Evolutionary conservation across 2,888 invertebrate genomes (phyloP).

Genomic region (Torymus tubicola): DNA sequence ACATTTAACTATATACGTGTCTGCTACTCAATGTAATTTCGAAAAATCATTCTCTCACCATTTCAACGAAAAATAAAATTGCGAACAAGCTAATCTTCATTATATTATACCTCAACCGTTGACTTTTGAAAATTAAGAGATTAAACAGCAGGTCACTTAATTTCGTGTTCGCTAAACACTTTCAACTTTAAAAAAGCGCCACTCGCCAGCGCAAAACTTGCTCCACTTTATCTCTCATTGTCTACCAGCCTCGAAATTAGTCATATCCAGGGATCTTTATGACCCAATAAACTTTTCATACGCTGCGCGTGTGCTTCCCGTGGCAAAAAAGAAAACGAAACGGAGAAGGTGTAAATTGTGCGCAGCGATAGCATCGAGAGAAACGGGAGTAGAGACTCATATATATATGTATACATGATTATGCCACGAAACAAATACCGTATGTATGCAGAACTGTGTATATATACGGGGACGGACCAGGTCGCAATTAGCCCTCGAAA

Average conservation of each 20-base stretch:
- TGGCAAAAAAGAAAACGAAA: neutral
- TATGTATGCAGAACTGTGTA: neutral
- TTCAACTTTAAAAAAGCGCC: neutral
- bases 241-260: slow-evolving; percentile 35
- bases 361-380: slow-evolving; percentile 30
- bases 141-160: slow-evolving; percentile 20
- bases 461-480: neutral
- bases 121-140: slow-evolving; percentile 33
- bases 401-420: neutral
- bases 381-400: slow-evolving; percentile 11
- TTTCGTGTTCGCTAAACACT: slow-evolving; percentile 24
- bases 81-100: too few relatives aligned
- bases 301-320: neutral
- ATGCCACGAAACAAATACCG: slow-evolving; percentile 1
- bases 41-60: too few relatives aligned
- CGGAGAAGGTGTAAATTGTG: slow-evolving; percentile 38
- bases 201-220: neutral
- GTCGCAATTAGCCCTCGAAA: slow-evolving; percentile 35
- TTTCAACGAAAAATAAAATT: too few relatives aligned
- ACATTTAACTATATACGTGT: too few relatives aligned
- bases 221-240: slow-evolving; percentile 21
- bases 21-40: too few relatives aligned
- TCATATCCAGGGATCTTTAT: slow-evolving; percentile 49
- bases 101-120: too few relatives aligned
- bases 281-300: slow-evolving; percentile 47